Percentiles rank a stretch among this genome's conserved stretches.
phyloP scores from a whole-genome alignment of 2,113 vertebrate species.

The Rhea pennata region DNA sequence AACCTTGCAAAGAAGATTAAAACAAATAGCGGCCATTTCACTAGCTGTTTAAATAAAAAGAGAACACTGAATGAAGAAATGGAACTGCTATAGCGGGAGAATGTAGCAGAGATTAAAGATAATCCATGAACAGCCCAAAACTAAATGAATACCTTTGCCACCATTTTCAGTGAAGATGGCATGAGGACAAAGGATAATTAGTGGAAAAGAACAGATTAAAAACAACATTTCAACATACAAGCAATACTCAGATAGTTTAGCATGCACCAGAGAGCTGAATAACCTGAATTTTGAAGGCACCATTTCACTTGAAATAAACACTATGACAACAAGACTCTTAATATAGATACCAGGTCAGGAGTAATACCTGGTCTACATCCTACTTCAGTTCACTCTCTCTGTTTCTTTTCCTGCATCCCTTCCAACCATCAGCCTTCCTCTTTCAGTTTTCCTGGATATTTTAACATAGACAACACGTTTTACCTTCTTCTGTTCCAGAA shows the following conservation, averaged over 20 bases:
- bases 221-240: not conserved
- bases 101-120: not conserved
- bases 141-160: constrained; percentile 10
- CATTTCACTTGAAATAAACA: not conserved
- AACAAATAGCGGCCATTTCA: constrained; percentile 33
- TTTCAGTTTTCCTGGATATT: not conserved
- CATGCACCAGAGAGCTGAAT: not conserved
- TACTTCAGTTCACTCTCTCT: not conserved
- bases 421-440: not conserved
- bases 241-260: not conserved
- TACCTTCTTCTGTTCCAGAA: not conserved
- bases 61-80: not conserved
- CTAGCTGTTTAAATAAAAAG: constrained; percentile 25
- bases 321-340: not conserved
- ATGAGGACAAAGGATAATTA: constrained; percentile 10
- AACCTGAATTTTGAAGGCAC: not conserved
- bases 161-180: not conserved
- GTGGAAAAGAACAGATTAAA: not conserved
- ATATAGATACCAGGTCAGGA: not conserved
- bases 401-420: not conserved
- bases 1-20: constrained; percentile 13
- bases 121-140: not conserved
- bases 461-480: not conserved
- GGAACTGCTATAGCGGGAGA: not conserved
- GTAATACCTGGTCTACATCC: not conserved